Base-by-base conservation (phyloP, 2,797 vertebrate genomes). In the Philypnodon macrostomus region DNA sequence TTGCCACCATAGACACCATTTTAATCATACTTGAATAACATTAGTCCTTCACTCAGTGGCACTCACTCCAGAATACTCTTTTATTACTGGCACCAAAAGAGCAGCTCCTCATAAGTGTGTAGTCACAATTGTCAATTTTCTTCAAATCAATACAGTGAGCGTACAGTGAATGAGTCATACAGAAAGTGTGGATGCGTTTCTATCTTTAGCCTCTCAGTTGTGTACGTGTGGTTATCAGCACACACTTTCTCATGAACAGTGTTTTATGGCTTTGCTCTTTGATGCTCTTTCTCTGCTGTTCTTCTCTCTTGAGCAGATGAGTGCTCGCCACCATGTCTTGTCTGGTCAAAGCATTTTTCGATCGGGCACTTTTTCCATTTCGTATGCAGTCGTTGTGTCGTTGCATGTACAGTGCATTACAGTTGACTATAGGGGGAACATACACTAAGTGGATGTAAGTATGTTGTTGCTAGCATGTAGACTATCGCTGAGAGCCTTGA, bases 101-200 rank as follows among this genome's bases (percentile, higher is more conserved):
- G 36, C 12, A 47, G 35, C 38, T 30, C 29, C 47, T 59, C 27
- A 45, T 32, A 35, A 15, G 2, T 30, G 45, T 45, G 58, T 72
- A 57, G 70, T 77, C 67, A 75, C 17, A 15, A 0, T 53, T 49
- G 70, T 65, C 7, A 57, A 50, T 64, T 64, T 38, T 76, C 73
- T 66, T 41, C 2, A 7, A 23, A 85, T 80, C 68, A 62, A 63
- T 61, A 58, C 61, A 58, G 58, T 40, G 73, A 69, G 48, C 24
- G 39, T 63, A 63, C 55, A 53, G 53, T 45, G 49, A 56, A 52
- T 78, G 83, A 84, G 67, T 81, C 75, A 80, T 75, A 66, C 53
- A 55, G 52, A 44, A 37, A 3, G 18, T 48, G 12, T 7, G 14
- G 21, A 44, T 41, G 51, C n/a, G 7, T 70, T 47, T 51, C 79